Base-by-base conservation (phyloP, 2,113 vertebrate genomes). In the Chinchilla lanigera region DNA sequence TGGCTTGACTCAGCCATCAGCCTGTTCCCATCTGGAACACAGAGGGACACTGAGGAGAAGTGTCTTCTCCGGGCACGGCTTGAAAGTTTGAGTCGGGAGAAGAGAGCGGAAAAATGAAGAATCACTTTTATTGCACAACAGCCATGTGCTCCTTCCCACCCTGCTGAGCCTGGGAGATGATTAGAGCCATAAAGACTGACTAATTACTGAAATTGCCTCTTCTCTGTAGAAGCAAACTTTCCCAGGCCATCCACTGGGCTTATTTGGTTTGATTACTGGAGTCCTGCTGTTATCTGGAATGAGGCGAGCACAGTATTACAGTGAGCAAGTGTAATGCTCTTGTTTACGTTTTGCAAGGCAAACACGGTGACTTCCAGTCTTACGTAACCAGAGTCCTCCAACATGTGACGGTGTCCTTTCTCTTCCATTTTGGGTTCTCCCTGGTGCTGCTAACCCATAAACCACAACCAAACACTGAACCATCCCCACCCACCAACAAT, bases 151-250 rank as follows among this genome's bases (percentile, higher is more conserved):
- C 1, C 30, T 58, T 54, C 77, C 22, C 67, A 83, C 69, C 98
- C 97, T 24, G 38, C 92, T 86, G 90, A 30, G 71, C 92, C 81
- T 3, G 90, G 26, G 95, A 92, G 93, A 73, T 88, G 84, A 92
- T 97, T 28, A 7, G 95, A 92, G 69, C 96, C 26, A 63, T 97
- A 97, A 98, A 98, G 88, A 91, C 94, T 97, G 90, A 87, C 91
- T 98, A 98, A 97, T 98, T 98, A 97, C 96, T 96, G 97, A 80
- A 98, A 94, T 87, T 95, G 92, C 54, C 58, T 96, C 30, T 91
- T 97, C 88, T 97, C 98, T 95, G 78, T 92, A 50, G 87, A 89
- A 97, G 60, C 54, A 47, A 97, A 89, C 71, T 77, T 96, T 65
- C 71, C 35, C 89, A 97, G 41, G 50, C 71, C 88, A 67, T 96